Conservation (phyloP, 2,113 vertebrate species). For the Sinosuthora webbiana region DNA sequence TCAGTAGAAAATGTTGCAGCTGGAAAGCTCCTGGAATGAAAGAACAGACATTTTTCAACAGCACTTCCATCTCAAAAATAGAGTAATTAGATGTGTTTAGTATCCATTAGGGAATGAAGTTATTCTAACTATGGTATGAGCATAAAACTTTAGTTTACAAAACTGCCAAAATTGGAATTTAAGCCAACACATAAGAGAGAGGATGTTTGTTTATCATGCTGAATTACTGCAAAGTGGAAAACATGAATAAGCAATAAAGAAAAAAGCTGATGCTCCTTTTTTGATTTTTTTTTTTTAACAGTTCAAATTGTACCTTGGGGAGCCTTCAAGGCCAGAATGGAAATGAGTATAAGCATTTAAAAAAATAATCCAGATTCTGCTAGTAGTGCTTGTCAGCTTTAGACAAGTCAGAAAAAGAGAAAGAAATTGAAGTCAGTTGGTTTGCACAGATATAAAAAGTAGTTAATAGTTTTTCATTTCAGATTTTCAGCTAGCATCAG, state of each 20-base stretch:
- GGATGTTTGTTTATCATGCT: conserved; percentile 39
- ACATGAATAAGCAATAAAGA: conserved; percentile 59
- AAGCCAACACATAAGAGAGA: conserved; percentile 14
- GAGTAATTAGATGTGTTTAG: conserved; percentile 61
- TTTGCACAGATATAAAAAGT: neutral
- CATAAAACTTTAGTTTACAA: conserved; percentile 49
- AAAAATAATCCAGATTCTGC: conserved; percentile 4
- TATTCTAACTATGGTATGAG: conserved; percentile 20
- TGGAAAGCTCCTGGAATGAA: conserved; percentile 54
- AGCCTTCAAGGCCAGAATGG: conserved; percentile 19
- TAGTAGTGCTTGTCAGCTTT: neutral
- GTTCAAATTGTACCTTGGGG: conserved; percentile 39
- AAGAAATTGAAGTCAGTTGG: neutral
- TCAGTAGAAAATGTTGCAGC: conserved; percentile 41
- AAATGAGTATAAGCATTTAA: conserved; percentile 7
- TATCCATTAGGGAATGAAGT: conserved; percentile 60
- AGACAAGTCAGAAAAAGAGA: neutral
- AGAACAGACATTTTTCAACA: conserved; percentile 53
- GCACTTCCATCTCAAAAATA: conserved; percentile 43
- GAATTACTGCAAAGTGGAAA: conserved; percentile 58
- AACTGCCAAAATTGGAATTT: conserved; percentile 49
- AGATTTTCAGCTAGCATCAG: neutral
- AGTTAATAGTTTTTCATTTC: conserved; percentile 1
- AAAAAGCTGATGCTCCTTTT: conserved; percentile 12
- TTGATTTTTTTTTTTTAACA: neutral